These are phyloP conservation scores for Misgurnus mizolepis DNA, from an alignment of 2,113 vertebrate species.

Conservation along the genomic window DNA sequence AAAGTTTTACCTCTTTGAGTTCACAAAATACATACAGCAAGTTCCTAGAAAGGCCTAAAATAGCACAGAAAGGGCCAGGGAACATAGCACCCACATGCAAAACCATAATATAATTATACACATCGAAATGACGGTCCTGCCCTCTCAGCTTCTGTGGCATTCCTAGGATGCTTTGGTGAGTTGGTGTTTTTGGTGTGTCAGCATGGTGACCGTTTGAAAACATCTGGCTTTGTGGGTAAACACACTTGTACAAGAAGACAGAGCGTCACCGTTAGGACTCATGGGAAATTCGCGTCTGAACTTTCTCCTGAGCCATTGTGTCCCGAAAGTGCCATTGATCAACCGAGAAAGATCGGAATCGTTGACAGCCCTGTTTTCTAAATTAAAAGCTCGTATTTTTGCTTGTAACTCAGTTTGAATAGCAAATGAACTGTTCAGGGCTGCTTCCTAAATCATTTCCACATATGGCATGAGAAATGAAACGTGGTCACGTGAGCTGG, in stretches of 20 bases:
- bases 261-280: slow-evolving; percentile 1
- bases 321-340: neutral
- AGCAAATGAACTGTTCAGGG: too few species aligned
- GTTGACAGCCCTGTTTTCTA: neutral
- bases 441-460: slow-evolving; percentile 55
- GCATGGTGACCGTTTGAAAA: slow-evolving; percentile 49
- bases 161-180: slow-evolving; percentile 47
- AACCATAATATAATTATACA: slow-evolving; percentile 14
- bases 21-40: neutral
- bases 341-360: slow-evolving; percentile 16
- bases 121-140: neutral
- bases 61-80: neutral
- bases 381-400: neutral
- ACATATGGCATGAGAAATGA: slow-evolving; percentile 46
- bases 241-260: slow-evolving; percentile 27
- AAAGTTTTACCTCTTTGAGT: neutral
- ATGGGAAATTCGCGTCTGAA: slow-evolving; percentile 8
- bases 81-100: slow-evolving; percentile 18
- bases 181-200: slow-evolving; percentile 33
- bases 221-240: slow-evolving; percentile 48
- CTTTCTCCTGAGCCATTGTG: slow-evolving; percentile 9
- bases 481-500: slow-evolving; percentile 31
- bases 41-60: neutral
- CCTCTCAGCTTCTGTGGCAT: slow-evolving; percentile 26
- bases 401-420: neutral